phyloP scores from a whole-genome alignment of 2,888 invertebrate genomes.

The Microctonus aethiopoides region DNA sequence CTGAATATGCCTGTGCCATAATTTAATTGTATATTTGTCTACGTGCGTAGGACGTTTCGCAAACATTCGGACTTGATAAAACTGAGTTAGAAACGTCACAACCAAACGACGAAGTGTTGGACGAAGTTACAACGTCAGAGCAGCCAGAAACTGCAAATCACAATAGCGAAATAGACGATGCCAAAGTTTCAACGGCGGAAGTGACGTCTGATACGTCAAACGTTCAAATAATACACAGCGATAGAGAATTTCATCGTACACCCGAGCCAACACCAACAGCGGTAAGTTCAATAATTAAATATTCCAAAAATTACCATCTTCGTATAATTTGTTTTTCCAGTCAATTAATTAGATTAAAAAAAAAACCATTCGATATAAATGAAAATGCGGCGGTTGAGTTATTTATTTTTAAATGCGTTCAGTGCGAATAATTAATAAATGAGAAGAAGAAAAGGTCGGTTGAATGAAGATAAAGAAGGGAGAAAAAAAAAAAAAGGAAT shows the following conservation, averaged over 20 bases:
- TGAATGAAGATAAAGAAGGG: background rate
- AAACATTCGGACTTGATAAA: conserved; percentile 64
- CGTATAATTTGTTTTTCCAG: conserved; percentile 22
- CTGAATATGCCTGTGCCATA: background rate
- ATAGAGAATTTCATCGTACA: conserved; percentile 34
- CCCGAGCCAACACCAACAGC: conserved; percentile 36
- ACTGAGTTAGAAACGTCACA: conserved; percentile 47
- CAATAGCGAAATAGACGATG: conserved; percentile 38
- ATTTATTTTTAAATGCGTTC: conserved; percentile 14
- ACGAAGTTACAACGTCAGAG: conserved; percentile 22
- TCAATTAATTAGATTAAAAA: background rate
- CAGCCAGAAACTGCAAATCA: conserved; percentile 35
- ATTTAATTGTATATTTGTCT: conserved; percentile 20
- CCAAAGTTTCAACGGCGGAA: conserved; percentile 40
- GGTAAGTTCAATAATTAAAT: conserved; percentile 35
- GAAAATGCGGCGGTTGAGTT: background rate
- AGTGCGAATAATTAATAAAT: conserved; percentile 11
- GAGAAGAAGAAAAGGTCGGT: background rate
- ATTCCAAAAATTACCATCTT: background rate
- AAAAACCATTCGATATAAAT: background rate
- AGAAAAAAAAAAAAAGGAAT: background rate
- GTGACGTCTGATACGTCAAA: conserved; percentile 36
- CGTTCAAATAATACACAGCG: conserved; percentile 18
- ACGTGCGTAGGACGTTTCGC: conserved; percentile 64
- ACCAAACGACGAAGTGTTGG: conserved; percentile 36